A percentile compares a stretch with the other conserved stretches of the same genome.
Evolutionary conservation across 2,797 vertebrate genomes (phyloP).

Genomic region (Rhynchonycteris naso): DNA sequence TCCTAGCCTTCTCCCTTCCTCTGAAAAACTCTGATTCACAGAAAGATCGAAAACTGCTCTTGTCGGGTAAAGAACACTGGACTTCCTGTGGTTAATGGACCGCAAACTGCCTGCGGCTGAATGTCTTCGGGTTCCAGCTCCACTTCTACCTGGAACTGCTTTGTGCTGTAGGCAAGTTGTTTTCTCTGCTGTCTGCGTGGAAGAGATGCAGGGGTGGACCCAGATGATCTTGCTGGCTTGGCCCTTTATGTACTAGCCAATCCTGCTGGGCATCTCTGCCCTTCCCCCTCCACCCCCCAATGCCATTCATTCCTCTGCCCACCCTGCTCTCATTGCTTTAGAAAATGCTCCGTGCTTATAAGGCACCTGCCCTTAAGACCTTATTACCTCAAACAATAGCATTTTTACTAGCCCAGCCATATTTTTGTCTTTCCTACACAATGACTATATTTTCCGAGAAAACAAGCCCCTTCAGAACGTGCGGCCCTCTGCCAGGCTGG

Average conservation of each 20-base stretch:
- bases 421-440: constrained; percentile 59
- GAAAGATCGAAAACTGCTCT: background rate
- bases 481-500: constrained; percentile 23
- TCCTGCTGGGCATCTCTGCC: background rate
- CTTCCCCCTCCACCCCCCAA: background rate
- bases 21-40: background rate
- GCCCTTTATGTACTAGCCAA: background rate
- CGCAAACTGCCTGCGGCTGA: background rate
- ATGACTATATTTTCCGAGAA: constrained; percentile 75
- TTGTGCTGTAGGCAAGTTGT: background rate
- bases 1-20: background rate
- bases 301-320: background rate
- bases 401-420: constrained; percentile 60
- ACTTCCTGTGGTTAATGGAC: background rate
- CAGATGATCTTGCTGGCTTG: background rate
- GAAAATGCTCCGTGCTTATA: constrained; percentile 22
- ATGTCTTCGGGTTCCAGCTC: background rate
- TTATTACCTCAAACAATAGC: constrained; percentile 65
- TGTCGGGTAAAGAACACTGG: background rate
- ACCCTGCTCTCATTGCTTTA: background rate
- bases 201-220: background rate
- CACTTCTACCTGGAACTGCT: background rate
- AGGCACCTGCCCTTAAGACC: constrained; percentile 51
- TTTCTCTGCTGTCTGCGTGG: background rate
- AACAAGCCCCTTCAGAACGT: constrained; percentile 65